Percentiles rank a stretch among this genome's conserved stretches.
Conservation (phyloP, 2,113 vertebrate species). For the Candoia aspera region DNA sequence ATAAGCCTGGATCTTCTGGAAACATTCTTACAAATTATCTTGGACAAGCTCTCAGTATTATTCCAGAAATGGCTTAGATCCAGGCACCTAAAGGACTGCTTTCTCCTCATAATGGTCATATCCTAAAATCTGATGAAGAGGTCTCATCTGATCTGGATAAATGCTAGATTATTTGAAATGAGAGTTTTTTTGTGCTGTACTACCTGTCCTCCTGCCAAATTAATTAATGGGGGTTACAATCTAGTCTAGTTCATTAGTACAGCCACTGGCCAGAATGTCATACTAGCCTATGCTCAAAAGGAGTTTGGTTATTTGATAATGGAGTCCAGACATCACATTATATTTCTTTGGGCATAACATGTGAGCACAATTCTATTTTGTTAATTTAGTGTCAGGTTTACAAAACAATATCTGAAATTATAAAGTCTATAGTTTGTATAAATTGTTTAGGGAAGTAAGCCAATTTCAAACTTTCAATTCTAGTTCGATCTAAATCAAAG, state of each 20-base stretch:
- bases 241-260: not conserved
- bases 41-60: not conserved
- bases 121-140: not conserved
- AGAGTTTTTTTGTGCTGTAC: not conserved
- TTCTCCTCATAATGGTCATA: not conserved
- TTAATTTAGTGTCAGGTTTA: not conserved
- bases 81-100: not conserved
- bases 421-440: not conserved
- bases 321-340: not conserved
- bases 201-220: not conserved
- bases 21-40: not conserved
- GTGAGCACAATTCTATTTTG: no score
- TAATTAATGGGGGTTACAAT: not conserved
- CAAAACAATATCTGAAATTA: not conserved
- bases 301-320: not conserved
- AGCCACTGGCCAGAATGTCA: not conserved
- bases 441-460: not conserved
- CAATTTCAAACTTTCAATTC: not conserved
- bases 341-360: no score
- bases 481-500: not conserved
- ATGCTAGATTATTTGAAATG: not conserved
- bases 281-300: not conserved
- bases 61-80: not conserved
- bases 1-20: not conserved
- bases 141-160: not conserved